These are phyloP conservation scores for Tyria jacobaeae DNA, from an alignment of 2,888 invertebrate genomes.

Conservation along the genomic window DNA sequence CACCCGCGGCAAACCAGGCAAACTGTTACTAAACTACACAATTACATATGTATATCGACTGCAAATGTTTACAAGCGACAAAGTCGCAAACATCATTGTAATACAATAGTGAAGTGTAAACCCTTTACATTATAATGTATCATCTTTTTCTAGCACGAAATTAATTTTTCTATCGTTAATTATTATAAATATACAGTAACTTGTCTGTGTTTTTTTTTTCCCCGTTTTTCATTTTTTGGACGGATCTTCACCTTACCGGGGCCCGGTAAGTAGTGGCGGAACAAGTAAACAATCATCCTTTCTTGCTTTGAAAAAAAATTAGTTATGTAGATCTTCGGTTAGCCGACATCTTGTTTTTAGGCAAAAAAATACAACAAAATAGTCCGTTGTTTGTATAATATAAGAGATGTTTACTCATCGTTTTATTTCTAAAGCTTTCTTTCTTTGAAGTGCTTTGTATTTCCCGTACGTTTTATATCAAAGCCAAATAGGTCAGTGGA, in stretches of 20 bases:
- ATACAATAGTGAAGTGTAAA: neutral
- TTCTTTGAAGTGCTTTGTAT: constrained; percentile 69
- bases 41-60: constrained; percentile 6
- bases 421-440: constrained; percentile 71
- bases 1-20: neutral
- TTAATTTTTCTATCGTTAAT: too few relatives aligned
- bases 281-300: too few relatives aligned
- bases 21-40: constrained; percentile 1
- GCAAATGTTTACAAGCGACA: constrained; percentile 4
- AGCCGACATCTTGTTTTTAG: neutral
- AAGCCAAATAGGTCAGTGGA: constrained; percentile 79
- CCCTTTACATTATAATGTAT: neutral
- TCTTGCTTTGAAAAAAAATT: too few relatives aligned
- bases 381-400: constrained; percentile 50
- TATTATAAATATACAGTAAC: too few relatives aligned
- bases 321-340: neutral
- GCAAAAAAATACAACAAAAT: constrained; percentile 29
- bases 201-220: too few relatives aligned
- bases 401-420: constrained; percentile 71
- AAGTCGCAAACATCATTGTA: neutral
- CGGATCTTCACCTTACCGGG: too few relatives aligned
- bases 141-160: too few relatives aligned
- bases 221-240: too few relatives aligned
- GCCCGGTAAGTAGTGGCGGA: too few relatives aligned
- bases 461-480: constrained; percentile 74